Evolutionary conservation across 1,140 invertebrate species (phyloP).

Genomic region (Xylocopa sonorina): DNA sequence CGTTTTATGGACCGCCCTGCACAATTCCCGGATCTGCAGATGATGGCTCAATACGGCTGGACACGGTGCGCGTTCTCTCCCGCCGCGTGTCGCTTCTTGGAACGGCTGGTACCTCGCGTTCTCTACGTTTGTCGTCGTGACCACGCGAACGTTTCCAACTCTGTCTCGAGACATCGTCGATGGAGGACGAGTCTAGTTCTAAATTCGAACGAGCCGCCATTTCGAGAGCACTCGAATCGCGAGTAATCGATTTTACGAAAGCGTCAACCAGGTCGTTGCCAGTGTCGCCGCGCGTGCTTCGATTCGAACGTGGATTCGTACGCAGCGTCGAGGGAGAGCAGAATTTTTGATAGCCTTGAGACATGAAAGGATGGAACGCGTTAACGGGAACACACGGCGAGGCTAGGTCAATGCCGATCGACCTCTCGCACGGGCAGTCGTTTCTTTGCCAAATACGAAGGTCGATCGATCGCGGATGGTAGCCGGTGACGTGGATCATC

Average conservation of each 20-base stretch:
- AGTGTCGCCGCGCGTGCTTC: too few species aligned
- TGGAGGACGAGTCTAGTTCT: too few species aligned
- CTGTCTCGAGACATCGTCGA: background rate
- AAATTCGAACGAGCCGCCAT: too few species aligned
- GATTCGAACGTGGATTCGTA: too few species aligned
- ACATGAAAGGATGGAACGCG: conserved; percentile 24
- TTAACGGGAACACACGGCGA: conserved; percentile 34
- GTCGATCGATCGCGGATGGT: conserved; percentile 36
- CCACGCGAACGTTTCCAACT: too few species aligned
- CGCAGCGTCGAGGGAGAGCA: too few species aligned
- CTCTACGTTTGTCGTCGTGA: background rate
- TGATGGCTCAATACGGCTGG: conserved; percentile 76
- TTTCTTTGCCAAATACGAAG: conserved; percentile 52
- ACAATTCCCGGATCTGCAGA: conserved; percentile 77
- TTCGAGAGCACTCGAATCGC: too few species aligned
- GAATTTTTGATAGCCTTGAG: conserved; percentile 9
- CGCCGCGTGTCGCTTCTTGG: background rate
- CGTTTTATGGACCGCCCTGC: conserved; percentile 77
- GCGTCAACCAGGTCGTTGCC: too few species aligned
- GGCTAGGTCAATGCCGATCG: conserved; percentile 40
- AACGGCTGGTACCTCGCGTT: background rate
- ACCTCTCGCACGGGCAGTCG: conserved; percentile 21
- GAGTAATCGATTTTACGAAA: too few species aligned
- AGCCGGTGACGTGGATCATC: conserved; percentile 37
- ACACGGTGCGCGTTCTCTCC: background rate